Conservation (phyloP, 2,113 vertebrate genomes). For the Petaurus breviceps region DNA sequence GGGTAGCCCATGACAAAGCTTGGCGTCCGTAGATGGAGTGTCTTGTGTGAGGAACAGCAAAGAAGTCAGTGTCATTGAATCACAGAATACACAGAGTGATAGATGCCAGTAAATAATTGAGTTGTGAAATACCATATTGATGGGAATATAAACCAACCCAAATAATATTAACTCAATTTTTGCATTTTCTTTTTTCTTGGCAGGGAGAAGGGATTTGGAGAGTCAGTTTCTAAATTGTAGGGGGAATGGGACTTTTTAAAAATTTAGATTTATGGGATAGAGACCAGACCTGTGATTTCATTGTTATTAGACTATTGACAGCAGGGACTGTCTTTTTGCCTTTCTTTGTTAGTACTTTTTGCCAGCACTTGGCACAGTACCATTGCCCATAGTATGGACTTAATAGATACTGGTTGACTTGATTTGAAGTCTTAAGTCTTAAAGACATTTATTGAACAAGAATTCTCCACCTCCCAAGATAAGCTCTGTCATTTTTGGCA, state of each 20-base stretch:
- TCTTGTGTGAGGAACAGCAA: background rate
- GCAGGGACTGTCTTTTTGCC: background rate
- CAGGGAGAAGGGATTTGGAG: background rate
- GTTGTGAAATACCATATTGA: background rate
- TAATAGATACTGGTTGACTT: background rate
- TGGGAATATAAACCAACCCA: background rate
- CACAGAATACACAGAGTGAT: background rate
- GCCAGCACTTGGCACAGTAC: background rate
- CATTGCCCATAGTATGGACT: background rate
- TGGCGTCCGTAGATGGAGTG: background rate
- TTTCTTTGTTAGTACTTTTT: background rate
- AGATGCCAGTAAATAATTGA: background rate
- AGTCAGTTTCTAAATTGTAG: background rate
- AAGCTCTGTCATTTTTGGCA: background rate
- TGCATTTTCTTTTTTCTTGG: background rate
- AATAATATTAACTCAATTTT: background rate
- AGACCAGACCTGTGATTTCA: background rate
- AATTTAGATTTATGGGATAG: background rate
- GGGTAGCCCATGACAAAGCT: background rate
- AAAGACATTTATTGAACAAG: background rate
- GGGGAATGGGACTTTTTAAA: conserved; percentile 25
- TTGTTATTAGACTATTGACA: background rate
- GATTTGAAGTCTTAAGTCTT: background rate
- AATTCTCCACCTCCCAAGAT: background rate
- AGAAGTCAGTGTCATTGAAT: background rate